Percentiles rank a stretch among this genome's conserved stretches.
Conservation (phyloP, 2,113 vertebrate genomes). For the Rousettus leschenaultii region DNA sequence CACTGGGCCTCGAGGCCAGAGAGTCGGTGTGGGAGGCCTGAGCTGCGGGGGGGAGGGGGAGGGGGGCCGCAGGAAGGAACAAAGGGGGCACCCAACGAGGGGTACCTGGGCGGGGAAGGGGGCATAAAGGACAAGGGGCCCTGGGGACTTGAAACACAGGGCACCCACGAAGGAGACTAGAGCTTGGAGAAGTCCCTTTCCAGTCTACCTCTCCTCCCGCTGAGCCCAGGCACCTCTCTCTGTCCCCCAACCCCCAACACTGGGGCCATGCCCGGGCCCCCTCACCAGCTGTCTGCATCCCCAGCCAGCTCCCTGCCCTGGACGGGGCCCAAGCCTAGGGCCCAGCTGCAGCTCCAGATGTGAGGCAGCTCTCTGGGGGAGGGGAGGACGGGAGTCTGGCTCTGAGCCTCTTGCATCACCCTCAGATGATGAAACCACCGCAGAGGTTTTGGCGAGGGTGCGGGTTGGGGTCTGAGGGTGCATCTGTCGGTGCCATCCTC, state of each 20-base stretch:
- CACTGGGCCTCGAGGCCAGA: not conserved
- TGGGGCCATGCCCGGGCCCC: slow-evolving; percentile 53
- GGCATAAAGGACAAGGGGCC: not conserved
- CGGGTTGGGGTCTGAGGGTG: not conserved
- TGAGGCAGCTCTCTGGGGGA: slow-evolving; percentile 15
- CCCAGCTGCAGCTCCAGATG: slow-evolving; percentile 71
- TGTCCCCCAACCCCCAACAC: slow-evolving; percentile 39
- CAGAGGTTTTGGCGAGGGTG: not conserved
- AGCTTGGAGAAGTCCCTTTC: not conserved
- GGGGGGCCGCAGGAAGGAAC: not conserved
- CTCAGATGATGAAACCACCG: slow-evolving; percentile 50
- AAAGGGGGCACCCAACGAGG: not conserved
- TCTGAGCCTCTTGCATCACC: slow-evolving; percentile 57
- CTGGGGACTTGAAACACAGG: not conserved
- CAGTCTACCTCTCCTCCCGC: not conserved
- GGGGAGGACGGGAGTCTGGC: not conserved
- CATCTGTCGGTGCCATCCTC: not conserved
- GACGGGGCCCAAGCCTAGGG: slow-evolving; percentile 42
- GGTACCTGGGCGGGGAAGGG: not conserved
- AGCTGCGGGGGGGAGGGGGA: not conserved
- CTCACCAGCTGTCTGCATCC: slow-evolving; percentile 48
- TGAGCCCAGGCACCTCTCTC: not conserved
- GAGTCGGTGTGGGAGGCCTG: not conserved
- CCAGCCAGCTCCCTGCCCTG: slow-evolving; percentile 4
- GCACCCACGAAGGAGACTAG: not conserved